Evolutionary conservation across 1,140 invertebrate genomes (phyloP), one percentile per base, ranked within the genome.

Genomic region (Drosophila suzukii): DNA sequence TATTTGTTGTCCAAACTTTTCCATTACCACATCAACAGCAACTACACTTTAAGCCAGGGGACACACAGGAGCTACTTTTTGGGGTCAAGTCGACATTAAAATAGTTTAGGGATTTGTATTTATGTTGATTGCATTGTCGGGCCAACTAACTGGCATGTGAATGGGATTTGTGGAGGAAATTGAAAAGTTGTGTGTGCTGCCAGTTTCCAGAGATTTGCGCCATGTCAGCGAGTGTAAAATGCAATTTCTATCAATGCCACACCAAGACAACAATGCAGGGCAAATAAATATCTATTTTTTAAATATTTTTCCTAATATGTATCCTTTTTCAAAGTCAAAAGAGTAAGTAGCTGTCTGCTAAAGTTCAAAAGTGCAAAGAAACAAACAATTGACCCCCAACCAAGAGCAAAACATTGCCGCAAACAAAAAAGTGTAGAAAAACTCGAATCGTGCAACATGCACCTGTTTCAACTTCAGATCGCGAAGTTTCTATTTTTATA

Each of bases 71-170:
- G 70, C 44, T 63, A 55, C 55, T 70, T 66, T 67, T 43, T 53
- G 50, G 59, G 80, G 71, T 76, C 73, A 78, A 74, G 80, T 77
- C 76, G 54, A 90, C 84, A 88, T 90, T 89, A 88, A 88, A 88
- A 88, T 90, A 88, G 84, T 90, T 88, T 88, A 67, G 84, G 85
- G 85, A 88, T 88, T 84, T 88, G 85, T 88, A 89, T 88, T 88
- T 90, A 88, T 88, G 84, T 90, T 90, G 84, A 88, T 90, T 88
- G 84, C 84, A 90, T 88, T 89, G 80, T 89, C 73, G 68, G 46
- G 54, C 62, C 76, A 89, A 51, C 63, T 80, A 83, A 73, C 67
- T 79, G 73, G 56, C 78, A 61, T 81, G 49, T 73, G 53, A 51
- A 60, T 61, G 56, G 47, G 39, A 51, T 51, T 62, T 58, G 47